Conservation (phyloP, 2,888 invertebrate genomes). For the Troglohyphantes excavatus region DNA sequence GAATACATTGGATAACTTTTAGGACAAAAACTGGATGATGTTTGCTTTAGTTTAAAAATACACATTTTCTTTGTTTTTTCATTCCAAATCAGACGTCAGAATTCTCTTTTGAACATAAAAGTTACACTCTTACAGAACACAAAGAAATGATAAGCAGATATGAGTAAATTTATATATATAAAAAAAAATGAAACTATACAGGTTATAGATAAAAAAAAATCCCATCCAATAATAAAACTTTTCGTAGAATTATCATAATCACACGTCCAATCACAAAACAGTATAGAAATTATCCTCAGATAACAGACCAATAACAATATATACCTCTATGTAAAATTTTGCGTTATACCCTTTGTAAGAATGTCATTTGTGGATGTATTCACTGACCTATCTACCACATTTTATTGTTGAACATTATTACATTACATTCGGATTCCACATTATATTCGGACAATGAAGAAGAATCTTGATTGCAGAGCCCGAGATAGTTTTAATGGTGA, state of each 20-base stretch:
- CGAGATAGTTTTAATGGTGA: constrained; percentile 41
- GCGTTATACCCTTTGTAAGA: neutral
- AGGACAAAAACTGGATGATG: constrained; percentile 59
- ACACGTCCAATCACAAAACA: constrained; percentile 39
- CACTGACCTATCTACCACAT: constrained; percentile 74
- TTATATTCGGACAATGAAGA: constrained; percentile 59
- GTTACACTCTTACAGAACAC: constrained; percentile 23
- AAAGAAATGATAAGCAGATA: constrained; percentile 37
- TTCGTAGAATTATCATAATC: constrained; percentile 36
- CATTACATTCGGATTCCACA: constrained; percentile 44
- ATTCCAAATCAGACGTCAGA: neutral
- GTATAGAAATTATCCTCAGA: constrained; percentile 25
- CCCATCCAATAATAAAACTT: constrained; percentile 37
- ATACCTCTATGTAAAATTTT: neutral
- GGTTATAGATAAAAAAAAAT: constrained; percentile 18
- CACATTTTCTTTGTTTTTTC: constrained; percentile 39
- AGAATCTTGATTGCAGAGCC: constrained; percentile 57
- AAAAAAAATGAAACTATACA: constrained; percentile 27
- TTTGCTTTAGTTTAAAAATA: constrained; percentile 61
- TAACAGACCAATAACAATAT: constrained; percentile 54
- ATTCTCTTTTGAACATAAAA: constrained; percentile 25
- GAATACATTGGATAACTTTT: constrained; percentile 71
- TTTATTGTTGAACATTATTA: constrained; percentile 64
- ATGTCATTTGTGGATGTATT: constrained; percentile 19
- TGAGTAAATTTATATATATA: constrained; percentile 14